phyloP scores from a whole-genome alignment of 2,888 invertebrate species.

The Sphaerophoria rueppellii region DNA sequence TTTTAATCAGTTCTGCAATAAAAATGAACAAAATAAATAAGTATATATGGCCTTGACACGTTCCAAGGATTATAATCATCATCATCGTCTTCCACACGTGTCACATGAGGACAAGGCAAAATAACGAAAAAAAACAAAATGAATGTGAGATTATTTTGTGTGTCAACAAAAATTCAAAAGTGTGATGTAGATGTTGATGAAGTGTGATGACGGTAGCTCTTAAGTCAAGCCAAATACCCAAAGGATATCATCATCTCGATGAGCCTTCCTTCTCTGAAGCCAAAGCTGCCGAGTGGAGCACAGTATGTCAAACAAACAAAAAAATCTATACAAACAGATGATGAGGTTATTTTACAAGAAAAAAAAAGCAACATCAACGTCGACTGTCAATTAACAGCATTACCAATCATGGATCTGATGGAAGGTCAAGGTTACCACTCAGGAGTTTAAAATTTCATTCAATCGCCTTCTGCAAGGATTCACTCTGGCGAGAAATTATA shows the following conservation, averaged over 20 bases:
- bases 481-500: slow-evolving; percentile 33
- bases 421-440: slow-evolving; percentile 45
- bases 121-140: slow-evolving; percentile 10
- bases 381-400: slow-evolving; percentile 38
- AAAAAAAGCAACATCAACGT: background rate
- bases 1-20: slow-evolving; percentile 90
- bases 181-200: slow-evolving; percentile 27
- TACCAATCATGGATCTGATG: slow-evolving; percentile 23
- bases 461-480: background rate
- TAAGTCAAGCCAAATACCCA: slow-evolving; percentile 8
- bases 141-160: slow-evolving; percentile 8
- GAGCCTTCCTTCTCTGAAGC: background rate
- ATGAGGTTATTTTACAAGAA: slow-evolving; percentile 4
- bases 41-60: slow-evolving; percentile 32
- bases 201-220: slow-evolving; percentile 11
- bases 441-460: background rate
- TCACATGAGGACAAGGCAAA: background rate
- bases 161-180: slow-evolving; percentile 39
- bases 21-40: slow-evolving; percentile 63
- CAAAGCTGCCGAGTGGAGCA: background rate
- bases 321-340: background rate
- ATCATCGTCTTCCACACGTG: background rate
- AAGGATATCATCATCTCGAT: slow-evolving; percentile 14
- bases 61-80: slow-evolving; percentile 42
- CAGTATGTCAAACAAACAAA: background rate